Conservation (phyloP, 2,113 vertebrate genomes). For the Delphinapterus leucas region DNA sequence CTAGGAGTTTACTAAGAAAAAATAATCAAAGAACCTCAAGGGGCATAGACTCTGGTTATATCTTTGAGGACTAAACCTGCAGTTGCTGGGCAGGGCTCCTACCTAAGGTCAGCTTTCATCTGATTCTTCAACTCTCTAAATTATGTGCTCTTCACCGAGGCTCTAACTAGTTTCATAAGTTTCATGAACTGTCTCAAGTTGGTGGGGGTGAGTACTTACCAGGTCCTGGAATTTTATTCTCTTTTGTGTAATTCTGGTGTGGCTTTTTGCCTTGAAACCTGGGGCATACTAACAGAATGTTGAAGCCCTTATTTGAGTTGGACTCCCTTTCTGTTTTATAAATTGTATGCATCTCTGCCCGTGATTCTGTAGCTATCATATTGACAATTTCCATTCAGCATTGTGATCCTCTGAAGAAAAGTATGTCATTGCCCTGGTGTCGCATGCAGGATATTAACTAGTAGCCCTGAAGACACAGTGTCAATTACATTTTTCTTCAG, state of each 20-base stretch:
- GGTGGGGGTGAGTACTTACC: neutral
- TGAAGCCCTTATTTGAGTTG: neutral
- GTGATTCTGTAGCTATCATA: neutral
- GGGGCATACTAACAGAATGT: neutral
- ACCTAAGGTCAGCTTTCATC: neutral
- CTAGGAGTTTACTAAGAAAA: neutral
- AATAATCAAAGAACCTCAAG: neutral
- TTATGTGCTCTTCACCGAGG: neutral
- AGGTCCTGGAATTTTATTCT: neutral
- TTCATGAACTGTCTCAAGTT: neutral
- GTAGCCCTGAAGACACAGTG: neutral
- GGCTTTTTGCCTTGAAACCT: neutral
- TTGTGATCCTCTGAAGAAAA: constrained; percentile 8
- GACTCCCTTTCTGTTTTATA: neutral
- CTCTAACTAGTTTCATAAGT: neutral
- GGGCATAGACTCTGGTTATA: neutral
- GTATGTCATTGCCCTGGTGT: neutral
- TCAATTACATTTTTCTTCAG: constrained; percentile 55
- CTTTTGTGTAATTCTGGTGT: neutral
- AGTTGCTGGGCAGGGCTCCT: neutral
- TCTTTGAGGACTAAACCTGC: neutral
- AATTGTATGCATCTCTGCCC: neutral
- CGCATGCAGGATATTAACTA: neutral
- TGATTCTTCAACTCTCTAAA: neutral
- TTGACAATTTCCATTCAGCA: constrained; percentile 22